These are phyloP conservation scores for Dione juno DNA, from an alignment of 2,888 invertebrate genomes.

Conservation along the genomic window DNA sequence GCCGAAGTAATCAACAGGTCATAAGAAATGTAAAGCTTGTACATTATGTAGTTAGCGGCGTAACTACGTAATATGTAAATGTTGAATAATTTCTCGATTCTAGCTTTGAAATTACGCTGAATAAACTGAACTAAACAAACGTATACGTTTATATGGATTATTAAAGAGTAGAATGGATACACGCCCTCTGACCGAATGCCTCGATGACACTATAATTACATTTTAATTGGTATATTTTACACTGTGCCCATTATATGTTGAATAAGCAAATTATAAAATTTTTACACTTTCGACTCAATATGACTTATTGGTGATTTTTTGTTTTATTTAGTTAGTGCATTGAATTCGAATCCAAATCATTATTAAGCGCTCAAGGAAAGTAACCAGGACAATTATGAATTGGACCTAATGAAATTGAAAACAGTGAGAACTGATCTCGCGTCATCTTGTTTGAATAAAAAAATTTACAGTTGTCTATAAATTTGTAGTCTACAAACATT, in stretches of 20 bases:
- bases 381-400: no score
- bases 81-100: not conserved
- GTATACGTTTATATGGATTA: not conserved
- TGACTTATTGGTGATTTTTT: not conserved
- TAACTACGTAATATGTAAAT: not conserved
- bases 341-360: no score
- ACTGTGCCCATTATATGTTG: not conserved
- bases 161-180: slow-evolving; percentile 11
- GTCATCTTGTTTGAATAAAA: no score
- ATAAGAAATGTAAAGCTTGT: not conserved
- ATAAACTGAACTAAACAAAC: not conserved
- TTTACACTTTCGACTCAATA: not conserved
- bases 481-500: no score
- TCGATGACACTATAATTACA: slow-evolving; percentile 15
- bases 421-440: no score
- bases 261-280: slow-evolving; percentile 1
- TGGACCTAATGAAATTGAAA: no score
- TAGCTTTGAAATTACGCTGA: not conserved
- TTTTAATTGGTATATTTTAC: slow-evolving; percentile 13
- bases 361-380: no score
- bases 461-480: no score
- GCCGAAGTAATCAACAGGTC: not conserved
- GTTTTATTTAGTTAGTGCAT: not conserved
- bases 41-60: not conserved
- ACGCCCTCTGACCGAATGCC: slow-evolving; percentile 6